Conservation (phyloP, 1,140 invertebrate species). For the Aphidius gifuensis region DNA sequence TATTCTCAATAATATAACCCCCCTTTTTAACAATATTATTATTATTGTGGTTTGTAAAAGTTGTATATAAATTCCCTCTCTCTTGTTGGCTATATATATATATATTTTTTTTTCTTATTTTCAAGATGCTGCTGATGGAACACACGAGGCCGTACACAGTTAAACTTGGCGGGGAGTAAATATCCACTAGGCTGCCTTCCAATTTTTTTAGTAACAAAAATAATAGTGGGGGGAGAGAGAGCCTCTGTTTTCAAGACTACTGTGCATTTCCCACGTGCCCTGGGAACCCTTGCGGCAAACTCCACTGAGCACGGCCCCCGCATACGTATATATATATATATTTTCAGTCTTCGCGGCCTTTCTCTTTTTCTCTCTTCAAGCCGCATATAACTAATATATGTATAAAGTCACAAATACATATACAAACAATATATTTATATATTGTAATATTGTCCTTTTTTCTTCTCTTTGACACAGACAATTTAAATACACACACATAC, state of each 20-base stretch:
- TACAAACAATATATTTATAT: neutral
- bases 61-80: no score
- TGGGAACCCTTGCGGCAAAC: constrained; percentile 56
- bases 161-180: neutral
- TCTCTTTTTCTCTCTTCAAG: constrained; percentile 22
- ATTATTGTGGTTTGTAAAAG: no score
- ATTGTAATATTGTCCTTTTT: constrained; percentile 16
- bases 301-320: constrained; percentile 40
- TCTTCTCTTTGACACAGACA: neutral
- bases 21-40: no score
- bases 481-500: no score
- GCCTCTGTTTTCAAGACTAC: constrained; percentile 46
- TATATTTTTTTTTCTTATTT: no score
- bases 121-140: constrained; percentile 1
- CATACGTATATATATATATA: constrained; percentile 24
- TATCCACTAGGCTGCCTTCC: no score
- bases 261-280: constrained; percentile 58
- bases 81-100: no score
- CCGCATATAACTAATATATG: neutral
- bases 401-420: neutral
- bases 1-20: no score
- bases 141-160: neutral
- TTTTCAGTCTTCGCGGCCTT: constrained; percentile 24
- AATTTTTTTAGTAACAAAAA: no score
- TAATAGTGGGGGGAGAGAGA: constrained; percentile 26